Percentiles rank a stretch among this genome's conserved stretches.
Evolutionary conservation across 2,888 invertebrate species (phyloP).

Genomic region (Ichneumoninae sp.): DNA sequence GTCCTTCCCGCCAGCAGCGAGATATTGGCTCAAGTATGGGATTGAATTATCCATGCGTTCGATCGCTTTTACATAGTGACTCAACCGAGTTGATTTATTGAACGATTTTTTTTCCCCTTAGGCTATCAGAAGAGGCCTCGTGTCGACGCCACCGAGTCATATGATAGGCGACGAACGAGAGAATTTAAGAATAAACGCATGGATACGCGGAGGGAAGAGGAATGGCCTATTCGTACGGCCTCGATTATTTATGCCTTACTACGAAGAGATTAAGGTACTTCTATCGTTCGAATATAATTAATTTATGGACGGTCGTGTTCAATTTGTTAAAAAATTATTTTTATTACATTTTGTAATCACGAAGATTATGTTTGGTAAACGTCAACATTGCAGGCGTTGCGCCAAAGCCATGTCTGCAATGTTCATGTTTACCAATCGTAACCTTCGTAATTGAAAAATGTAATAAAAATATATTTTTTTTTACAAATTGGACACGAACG

Average conservation of each 20-base stretch:
- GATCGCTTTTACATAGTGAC: background rate
- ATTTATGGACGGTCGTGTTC: background rate
- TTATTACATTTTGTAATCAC: no score
- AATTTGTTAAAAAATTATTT: background rate
- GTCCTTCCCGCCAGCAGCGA: conserved; percentile 94
- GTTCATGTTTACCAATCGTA: no score
- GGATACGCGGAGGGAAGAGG: conserved; percentile 91
- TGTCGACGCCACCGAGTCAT: conserved; percentile 93
- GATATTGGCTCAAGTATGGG: conserved; percentile 88
- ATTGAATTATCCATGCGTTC: background rate
- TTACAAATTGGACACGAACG: no score
- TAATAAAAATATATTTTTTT: no score
- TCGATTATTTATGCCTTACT: conserved; percentile 96
- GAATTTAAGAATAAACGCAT: conserved; percentile 90
- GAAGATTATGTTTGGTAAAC: no score
- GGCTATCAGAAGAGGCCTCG: conserved; percentile 90
- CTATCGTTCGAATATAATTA: background rate
- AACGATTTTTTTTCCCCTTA: conserved; percentile 66
- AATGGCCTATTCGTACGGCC: conserved; percentile 93
- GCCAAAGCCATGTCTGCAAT: background rate
- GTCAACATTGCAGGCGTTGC: background rate
- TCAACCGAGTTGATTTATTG: background rate
- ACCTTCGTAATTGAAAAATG: no score
- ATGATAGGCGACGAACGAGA: conserved; percentile 91
- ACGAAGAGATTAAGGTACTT: conserved; percentile 95